Percentiles rank a stretch among this genome's conserved stretches.
phyloP scores from a whole-genome alignment of 2,113 vertebrate genomes.

The Tylochromis polylepis region DNA sequence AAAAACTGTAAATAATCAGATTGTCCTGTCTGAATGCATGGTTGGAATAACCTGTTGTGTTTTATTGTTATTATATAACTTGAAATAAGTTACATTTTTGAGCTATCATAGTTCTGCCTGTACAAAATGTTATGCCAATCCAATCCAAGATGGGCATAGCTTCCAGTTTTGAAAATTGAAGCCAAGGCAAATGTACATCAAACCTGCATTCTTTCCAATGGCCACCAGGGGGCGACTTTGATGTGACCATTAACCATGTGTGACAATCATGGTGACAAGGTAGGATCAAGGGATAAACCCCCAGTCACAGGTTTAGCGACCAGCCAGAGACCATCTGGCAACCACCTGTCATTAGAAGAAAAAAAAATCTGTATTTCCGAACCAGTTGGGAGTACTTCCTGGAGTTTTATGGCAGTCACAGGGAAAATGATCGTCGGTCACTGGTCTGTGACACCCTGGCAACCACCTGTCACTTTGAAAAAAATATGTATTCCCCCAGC shows the following conservation, averaged over 20 bases:
- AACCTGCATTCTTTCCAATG: neutral
- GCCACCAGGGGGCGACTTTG: rapidly evolving
- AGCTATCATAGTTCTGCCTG: neutral
- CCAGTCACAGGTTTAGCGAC: neutral
- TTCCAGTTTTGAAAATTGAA: neutral
- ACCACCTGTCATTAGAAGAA: neutral
- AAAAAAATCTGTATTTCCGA: neutral
- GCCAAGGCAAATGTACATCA: neutral
- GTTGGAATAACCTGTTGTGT: neutral
- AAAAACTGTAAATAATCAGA: neutral
- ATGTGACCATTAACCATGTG: neutral
- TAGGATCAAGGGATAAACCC: neutral
- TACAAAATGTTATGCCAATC: neutral
- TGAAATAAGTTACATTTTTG: rapidly evolving
- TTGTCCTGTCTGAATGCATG: neutral
- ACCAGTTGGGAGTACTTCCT: neutral
- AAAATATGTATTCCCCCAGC: neutral
- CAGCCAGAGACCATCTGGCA: neutral
- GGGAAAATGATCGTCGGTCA: neutral
- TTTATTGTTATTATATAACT: neutral
- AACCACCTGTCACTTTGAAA: neutral
- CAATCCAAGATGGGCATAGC: neutral
- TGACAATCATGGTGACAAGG: neutral
- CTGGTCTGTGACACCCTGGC: neutral
- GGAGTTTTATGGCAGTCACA: neutral